Percentiles rank a stretch among this genome's conserved stretches.
Conservation (phyloP, 2,888 invertebrate genomes). For the Scaptomyza parva region DNA sequence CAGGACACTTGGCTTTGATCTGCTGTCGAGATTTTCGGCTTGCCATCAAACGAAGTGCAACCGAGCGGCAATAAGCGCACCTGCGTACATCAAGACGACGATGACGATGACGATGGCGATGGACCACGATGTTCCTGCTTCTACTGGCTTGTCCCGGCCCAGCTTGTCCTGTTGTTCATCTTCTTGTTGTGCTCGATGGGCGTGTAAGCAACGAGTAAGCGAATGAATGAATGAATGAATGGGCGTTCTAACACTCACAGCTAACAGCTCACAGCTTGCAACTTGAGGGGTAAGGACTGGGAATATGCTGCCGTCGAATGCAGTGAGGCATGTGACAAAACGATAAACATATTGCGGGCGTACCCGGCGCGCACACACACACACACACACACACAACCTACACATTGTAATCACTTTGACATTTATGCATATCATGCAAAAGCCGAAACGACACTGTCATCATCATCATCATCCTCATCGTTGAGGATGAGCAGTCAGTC, state of each 20-base stretch:
- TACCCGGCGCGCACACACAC: neutral
- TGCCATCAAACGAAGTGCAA: constrained; percentile 78
- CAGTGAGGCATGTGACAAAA: constrained; percentile 80
- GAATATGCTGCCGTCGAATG: constrained; percentile 51
- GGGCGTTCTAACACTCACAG: constrained; percentile 72
- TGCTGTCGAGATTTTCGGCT: constrained; percentile 77
- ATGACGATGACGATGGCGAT: constrained; percentile 32
- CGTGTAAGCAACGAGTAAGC: constrained; percentile 81
- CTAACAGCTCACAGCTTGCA: constrained; percentile 45
- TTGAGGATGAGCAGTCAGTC: neutral
- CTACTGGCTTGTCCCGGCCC: neutral
- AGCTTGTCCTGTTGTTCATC: constrained; percentile 20
- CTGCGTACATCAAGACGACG: constrained; percentile 79
- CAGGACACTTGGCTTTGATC: constrained; percentile 73
- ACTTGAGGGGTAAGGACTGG: constrained; percentile 22
- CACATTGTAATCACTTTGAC: constrained; percentile 83
- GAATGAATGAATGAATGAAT: constrained; percentile 67
- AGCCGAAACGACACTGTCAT: constrained; percentile 46
- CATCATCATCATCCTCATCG: constrained; percentile 26
- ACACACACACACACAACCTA: constrained; percentile 33
- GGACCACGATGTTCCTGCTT: constrained; percentile 39
- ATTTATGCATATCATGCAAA: constrained; percentile 83
- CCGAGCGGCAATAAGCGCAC: constrained; percentile 83
- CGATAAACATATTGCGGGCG: constrained; percentile 82
- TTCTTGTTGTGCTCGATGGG: constrained; percentile 75